Evolutionary conservation across 2,113 vertebrate genomes (phyloP).

Genomic region (Ondatra zibethicus): DNA sequence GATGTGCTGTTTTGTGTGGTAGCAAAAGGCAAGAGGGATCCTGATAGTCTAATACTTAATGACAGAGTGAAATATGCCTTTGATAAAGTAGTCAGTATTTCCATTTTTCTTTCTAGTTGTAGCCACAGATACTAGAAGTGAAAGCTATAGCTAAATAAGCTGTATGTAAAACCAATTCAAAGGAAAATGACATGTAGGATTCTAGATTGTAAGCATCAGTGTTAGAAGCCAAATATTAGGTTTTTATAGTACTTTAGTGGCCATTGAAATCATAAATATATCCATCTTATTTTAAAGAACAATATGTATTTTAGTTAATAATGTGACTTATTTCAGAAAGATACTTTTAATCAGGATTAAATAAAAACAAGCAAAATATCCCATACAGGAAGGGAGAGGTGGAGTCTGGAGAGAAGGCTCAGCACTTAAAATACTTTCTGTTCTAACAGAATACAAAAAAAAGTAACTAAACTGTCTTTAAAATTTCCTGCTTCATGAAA

Average conservation of each 20-base stretch:
- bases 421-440: background rate
- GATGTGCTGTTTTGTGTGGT: background rate
- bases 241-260: background rate
- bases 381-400: background rate
- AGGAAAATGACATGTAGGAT: background rate
- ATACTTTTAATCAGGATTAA: background rate
- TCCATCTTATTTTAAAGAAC: background rate
- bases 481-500: too few species aligned
- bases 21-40: background rate
- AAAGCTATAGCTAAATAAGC: background rate
- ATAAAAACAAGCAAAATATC: background rate
- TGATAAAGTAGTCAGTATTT: conserved; percentile 24
- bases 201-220: background rate
- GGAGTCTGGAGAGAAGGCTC: background rate
- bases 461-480: too few species aligned
- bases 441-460: too few species aligned
- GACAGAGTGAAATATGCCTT: conserved; percentile 7
- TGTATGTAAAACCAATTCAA: background rate
- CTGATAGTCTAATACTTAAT: conserved; percentile 12
- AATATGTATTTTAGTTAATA: background rate
- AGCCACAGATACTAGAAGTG: background rate
- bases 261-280: conserved; percentile 10
- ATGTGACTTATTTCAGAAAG: background rate
- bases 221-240: background rate
- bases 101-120: conserved; percentile 8